These are phyloP conservation scores for Melanerpes aurifrons DNA, from an alignment of 2,113 vertebrate genomes.

Conservation along the genomic window DNA sequence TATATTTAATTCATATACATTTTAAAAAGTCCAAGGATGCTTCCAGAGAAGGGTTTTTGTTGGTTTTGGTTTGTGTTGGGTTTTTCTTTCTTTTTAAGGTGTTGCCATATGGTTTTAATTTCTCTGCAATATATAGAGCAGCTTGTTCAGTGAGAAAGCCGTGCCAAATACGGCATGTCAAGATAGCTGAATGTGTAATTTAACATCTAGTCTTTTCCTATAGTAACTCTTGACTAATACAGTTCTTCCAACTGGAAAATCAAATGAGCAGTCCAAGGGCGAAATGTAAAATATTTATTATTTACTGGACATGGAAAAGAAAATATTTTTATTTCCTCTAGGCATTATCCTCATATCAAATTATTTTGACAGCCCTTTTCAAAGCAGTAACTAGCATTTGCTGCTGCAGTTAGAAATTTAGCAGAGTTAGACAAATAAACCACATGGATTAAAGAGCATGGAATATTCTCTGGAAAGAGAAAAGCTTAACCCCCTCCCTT, in stretches of 20 bases:
- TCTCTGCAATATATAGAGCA: slow-evolving; percentile 77
- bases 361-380: background rate
- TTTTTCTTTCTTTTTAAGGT: slow-evolving; percentile 63
- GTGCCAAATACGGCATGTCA: slow-evolving; percentile 72
- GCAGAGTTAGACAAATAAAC: slow-evolving; percentile 3
- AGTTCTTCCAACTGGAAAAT: slow-evolving; percentile 55
- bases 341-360: background rate
- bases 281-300: slow-evolving; percentile 48
- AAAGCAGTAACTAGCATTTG: background rate
- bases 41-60: slow-evolving; percentile 63
- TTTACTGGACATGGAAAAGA: slow-evolving; percentile 18
- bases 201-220: slow-evolving; percentile 69
- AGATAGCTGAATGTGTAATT: slow-evolving; percentile 75
- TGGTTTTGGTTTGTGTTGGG: no score
- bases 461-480: slow-evolving; percentile 22
- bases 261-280: slow-evolving; percentile 53
- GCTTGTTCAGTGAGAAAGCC: slow-evolving; percentile 66
- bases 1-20: slow-evolving; percentile 72
- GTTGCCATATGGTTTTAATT: slow-evolving; percentile 83
- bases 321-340: slow-evolving; percentile 14
- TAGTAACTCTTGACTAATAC: slow-evolving; percentile 42
- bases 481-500: background rate
- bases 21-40: slow-evolving; percentile 69
- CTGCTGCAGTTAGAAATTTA: background rate
- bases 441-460: background rate